A percentile compares a stretch with the other conserved stretches of the same genome.
Evolutionary conservation across 2,113 vertebrate species (phyloP).

Genomic region (mouse (Mus musculus)): GRCm39 chr7:92392001-92392500

Average conservation of each 20-base stretch:
- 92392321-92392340: conserved; percentile 64
- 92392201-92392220: conserved; percentile 72
- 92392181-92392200: conserved; percentile 70
- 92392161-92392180: background rate
- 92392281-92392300: conserved; percentile 69
- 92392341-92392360: background rate
- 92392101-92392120: background rate
- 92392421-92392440: conserved; percentile 59
- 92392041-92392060: background rate
- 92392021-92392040: background rate
- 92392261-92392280: conserved; percentile 79
- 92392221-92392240: conserved; percentile 63
- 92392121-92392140: background rate
- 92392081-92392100: background rate
- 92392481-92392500: conserved; percentile 40
- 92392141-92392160: conserved; percentile 60
- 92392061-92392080: background rate
- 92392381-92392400: conserved; percentile 26
- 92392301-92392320: background rate
- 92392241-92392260: conserved; percentile 77
- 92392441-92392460: conserved; percentile 59
- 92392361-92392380: background rate
- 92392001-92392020: background rate
- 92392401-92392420: conserved; percentile 54
- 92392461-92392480: conserved; percentile 49